Evolutionary conservation across 2,797 vertebrate genomes (phyloP).

Genomic region (Sebastes miniatus): DNA sequence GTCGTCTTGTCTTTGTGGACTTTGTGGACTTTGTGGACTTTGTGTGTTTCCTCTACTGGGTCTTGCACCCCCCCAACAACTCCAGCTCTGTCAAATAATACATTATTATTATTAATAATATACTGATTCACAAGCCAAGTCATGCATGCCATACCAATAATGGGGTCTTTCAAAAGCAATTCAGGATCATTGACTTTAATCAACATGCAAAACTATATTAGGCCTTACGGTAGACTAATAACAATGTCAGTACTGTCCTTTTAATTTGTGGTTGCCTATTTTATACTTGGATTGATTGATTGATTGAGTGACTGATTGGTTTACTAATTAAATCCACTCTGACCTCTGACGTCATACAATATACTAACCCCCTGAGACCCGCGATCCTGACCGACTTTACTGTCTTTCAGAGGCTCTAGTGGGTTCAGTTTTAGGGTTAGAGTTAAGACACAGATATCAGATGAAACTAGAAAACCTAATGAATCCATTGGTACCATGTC

Average conservation of each 20-base stretch:
- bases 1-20: conserved; percentile 38
- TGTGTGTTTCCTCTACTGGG: conserved; percentile 56
- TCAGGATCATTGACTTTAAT: conserved; percentile 50
- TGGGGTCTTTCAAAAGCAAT: conserved; percentile 52
- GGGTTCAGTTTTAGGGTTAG: too few relatives aligned
- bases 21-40: too few relatives aligned
- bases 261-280: not conserved
- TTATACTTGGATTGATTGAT: not conserved
- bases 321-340: not conserved
- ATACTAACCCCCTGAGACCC: too few relatives aligned
- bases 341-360: too few relatives aligned
- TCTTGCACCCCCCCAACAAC: conserved; percentile 43
- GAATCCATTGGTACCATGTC: too few relatives aligned
- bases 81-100: not conserved
- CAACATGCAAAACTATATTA: not conserved
- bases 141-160: conserved; percentile 31
- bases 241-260: not conserved
- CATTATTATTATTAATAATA: not conserved
- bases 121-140: conserved; percentile 40
- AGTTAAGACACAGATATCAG: too few relatives aligned
- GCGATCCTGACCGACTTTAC: too few relatives aligned
- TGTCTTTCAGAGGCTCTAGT: too few relatives aligned
- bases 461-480: too few relatives aligned
- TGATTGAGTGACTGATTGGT: not conserved
- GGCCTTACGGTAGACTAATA: not conserved